Percentiles rank a stretch among this genome's conserved stretches.
phyloP scores from a whole-genome alignment of 2,888 invertebrate species.

The Priocnemis perturbator region DNA sequence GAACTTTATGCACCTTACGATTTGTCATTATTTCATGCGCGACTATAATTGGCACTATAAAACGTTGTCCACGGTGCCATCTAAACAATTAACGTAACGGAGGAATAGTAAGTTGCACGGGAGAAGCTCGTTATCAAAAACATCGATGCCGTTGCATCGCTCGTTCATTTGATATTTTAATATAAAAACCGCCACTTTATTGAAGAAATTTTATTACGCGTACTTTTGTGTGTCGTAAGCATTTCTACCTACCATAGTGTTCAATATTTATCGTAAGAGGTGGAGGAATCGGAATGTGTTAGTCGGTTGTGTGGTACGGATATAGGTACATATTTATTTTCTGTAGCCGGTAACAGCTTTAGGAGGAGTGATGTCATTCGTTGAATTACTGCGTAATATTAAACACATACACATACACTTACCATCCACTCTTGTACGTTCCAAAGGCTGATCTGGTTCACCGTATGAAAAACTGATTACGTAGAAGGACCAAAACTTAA shows the following conservation, averaged over 20 bases:
- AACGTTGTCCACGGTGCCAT: slow-evolving; percentile 29
- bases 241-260: slow-evolving; percentile 45
- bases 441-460: too few species aligned
- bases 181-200: slow-evolving; percentile 28
- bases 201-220: slow-evolving; percentile 19
- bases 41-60: slow-evolving; percentile 9
- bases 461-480: slow-evolving; percentile 11
- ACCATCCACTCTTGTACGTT: too few species aligned
- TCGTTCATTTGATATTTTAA: slow-evolving; percentile 28
- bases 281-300: too few species aligned
- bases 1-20: slow-evolving; percentile 32
- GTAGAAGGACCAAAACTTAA: slow-evolving; percentile 39
- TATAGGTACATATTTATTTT: slow-evolving; percentile 17
- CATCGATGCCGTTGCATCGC: slow-evolving; percentile 17
- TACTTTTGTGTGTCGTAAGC: slow-evolving; percentile 23
- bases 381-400: slow-evolving; percentile 13
- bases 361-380: slow-evolving; percentile 1
- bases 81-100: slow-evolving; percentile 18
- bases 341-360: background rate
- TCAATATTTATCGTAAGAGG: slow-evolving; percentile 31
- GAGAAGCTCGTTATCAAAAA: slow-evolving; percentile 1
- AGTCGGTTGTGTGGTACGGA: background rate
- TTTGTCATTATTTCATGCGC: slow-evolving; percentile 30
- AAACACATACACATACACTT: background rate
- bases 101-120: background rate